phyloP scores from a whole-genome alignment of 2,797 vertebrate species.

The Allobates femoralis region DNA sequence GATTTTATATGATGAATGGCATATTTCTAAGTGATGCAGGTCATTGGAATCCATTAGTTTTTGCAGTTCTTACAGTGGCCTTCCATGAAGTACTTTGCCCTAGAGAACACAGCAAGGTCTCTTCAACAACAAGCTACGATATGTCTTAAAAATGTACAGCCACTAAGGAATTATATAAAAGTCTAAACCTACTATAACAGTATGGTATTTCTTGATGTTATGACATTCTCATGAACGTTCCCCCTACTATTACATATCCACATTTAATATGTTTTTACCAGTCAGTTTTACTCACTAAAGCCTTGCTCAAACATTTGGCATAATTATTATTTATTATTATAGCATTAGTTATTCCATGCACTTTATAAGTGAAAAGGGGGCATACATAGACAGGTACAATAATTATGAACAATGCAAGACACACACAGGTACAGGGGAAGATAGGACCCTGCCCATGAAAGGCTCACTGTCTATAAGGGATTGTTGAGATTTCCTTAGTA shows the following conservation, averaged over 20 bases:
- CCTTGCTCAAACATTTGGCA: not conserved
- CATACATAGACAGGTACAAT: too few species aligned
- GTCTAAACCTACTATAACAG: not conserved
- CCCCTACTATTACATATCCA: not conserved
- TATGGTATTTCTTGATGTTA: not conserved
- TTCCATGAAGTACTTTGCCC: not conserved
- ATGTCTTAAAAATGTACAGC: not conserved
- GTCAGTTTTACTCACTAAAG: not conserved
- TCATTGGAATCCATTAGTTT: constrained; percentile 32
- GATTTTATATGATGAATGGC: constrained; percentile 48
- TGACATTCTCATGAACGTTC: not conserved
- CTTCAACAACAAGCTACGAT: not conserved
- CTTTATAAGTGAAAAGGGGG: too few species aligned
- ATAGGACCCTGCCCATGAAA: too few species aligned
- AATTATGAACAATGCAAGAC: too few species aligned
- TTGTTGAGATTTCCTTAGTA: too few species aligned
- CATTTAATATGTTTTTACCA: not conserved
- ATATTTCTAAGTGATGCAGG: constrained; percentile 53
- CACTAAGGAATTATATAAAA: not conserved
- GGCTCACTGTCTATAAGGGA: too few species aligned
- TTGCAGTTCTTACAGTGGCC: not conserved
- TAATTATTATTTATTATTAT: too few species aligned
- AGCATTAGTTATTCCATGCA: too few species aligned
- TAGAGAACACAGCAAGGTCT: not conserved
- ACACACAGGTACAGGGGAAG: too few species aligned